Evolutionary conservation across 2,113 vertebrate species (phyloP).

Genomic region (Bubo bubo): DNA sequence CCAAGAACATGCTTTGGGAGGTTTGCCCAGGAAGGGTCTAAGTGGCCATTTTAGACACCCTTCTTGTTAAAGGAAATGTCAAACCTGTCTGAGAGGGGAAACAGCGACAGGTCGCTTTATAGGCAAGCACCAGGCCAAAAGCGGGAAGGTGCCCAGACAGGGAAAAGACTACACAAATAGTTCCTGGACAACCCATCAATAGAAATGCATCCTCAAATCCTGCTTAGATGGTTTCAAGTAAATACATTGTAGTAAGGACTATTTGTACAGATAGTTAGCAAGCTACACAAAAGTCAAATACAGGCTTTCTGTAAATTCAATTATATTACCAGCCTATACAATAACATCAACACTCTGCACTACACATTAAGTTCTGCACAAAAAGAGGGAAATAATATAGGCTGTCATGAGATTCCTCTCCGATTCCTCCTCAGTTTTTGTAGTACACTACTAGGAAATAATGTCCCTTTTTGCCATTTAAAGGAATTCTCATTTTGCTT

Average conservation of each 20-base stretch:
- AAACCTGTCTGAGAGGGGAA: fast-evolving
- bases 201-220: not conserved
- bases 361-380: not conserved
- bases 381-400: not conserved
- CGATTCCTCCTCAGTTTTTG: fast-evolving
- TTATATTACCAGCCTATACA: not conserved
- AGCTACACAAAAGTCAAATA: not conserved
- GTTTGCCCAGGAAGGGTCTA: not conserved
- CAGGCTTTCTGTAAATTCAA: not conserved
- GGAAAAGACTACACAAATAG: not conserved
- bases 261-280: not conserved
- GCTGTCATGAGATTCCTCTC: not conserved
- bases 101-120: fast-evolving
- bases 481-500: conserved; percentile 35
- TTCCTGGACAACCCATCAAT: not conserved
- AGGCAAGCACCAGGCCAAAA: not conserved
- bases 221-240: not conserved
- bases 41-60: not conserved
- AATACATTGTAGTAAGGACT: not conserved
- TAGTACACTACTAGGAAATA: not conserved
- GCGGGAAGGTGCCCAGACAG: not conserved
- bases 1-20: not conserved
- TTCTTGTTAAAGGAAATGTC: not conserved
- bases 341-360: not conserved
- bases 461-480: not conserved